Base-by-base conservation (phyloP, 1,140 invertebrate species). In the Tigriopus japonicus region DNA sequence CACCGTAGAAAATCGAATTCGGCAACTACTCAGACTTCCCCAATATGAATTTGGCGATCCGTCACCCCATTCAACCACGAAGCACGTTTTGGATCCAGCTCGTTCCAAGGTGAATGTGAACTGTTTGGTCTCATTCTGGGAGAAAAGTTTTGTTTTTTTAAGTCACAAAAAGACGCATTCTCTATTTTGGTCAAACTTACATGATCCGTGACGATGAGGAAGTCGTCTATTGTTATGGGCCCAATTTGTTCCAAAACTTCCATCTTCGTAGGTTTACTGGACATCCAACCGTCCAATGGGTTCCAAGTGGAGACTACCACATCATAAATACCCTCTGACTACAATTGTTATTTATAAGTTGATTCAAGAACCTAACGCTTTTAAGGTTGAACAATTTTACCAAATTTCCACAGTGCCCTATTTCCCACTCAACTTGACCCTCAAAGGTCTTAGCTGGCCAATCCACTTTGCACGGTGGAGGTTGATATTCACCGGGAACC, bases 51-150 rank as follows among this genome's bases (percentile, higher is more conserved):
- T 17, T 2, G 21, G 21, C 5, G 52, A 62, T 1, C 54, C 63
- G 41, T 63, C 63, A 19, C 60, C 60, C 51, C 23, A 63, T 19
- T 63, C 63, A 7, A 63, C 49, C 14, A 56, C 15, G n/a, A 63
- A 43, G 43, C 63, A 63, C 1, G 63, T 56, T 23, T 62, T 56
- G 15, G 56, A 43, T 51, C 60, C 52, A 28, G 60, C 24, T 24
- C 56, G 28, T 17, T 41, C 23, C 41, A 63, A 52, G 12, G 24
- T 42, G 0, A 51, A 53, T 40, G 53, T 62, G 58, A 63, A 63
- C 12, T 45, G 19, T 17, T 63, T 63, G n/a, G 59, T 63, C 43
- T 63, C 52, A 55, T 62, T 65, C 15, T 64, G 63, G 6, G 51
- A 60, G 13, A 55, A 54, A 49, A 5, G n/a, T 5, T 49, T 3